phyloP scores from a whole-genome alignment of 1,140 invertebrate species.

The Drosophila leontia region DNA sequence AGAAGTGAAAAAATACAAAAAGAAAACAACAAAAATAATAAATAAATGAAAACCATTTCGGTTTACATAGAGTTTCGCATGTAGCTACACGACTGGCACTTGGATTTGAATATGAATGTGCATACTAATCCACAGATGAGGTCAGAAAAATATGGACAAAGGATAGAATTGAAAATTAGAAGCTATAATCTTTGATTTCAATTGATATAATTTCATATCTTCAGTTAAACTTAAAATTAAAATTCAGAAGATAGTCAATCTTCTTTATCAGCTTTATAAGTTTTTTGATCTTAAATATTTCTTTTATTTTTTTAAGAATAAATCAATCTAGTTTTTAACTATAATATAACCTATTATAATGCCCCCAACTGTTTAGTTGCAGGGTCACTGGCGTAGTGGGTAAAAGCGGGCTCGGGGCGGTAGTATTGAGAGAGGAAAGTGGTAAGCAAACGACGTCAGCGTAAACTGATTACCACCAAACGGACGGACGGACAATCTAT shows the following conservation, averaged over 20 bases:
- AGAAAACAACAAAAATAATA: not conserved
- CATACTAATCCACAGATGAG: slow-evolving; percentile 22
- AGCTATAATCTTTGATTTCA: no score
- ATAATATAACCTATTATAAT: not conserved
- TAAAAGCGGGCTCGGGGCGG: not conserved
- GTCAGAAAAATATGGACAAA: not conserved
- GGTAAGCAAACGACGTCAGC: slow-evolving; percentile 71
- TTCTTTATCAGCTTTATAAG: no score
- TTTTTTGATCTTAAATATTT: no score
- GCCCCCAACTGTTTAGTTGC: slow-evolving; percentile 12
- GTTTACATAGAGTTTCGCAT: slow-evolving; percentile 68
- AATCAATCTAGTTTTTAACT: not conserved
- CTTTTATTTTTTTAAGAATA: not conserved
- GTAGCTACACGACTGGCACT: slow-evolving; percentile 67
- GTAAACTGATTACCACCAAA: slow-evolving; percentile 74
- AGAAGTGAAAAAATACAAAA: slow-evolving; percentile 35
- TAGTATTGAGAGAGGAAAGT: slow-evolving; percentile 24
- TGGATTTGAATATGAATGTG: slow-evolving; percentile 70
- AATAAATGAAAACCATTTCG: slow-evolving; percentile 49
- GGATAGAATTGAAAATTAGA: no score
- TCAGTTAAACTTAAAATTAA: no score
- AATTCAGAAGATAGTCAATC: no score
- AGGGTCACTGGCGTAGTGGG: slow-evolving; percentile 18
- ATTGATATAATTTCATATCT: no score
- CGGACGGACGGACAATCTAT: slow-evolving; percentile 48